Base-by-base conservation (phyloP, 2,797 vertebrate species). In the Stomatorhinus walkeri region DNA sequence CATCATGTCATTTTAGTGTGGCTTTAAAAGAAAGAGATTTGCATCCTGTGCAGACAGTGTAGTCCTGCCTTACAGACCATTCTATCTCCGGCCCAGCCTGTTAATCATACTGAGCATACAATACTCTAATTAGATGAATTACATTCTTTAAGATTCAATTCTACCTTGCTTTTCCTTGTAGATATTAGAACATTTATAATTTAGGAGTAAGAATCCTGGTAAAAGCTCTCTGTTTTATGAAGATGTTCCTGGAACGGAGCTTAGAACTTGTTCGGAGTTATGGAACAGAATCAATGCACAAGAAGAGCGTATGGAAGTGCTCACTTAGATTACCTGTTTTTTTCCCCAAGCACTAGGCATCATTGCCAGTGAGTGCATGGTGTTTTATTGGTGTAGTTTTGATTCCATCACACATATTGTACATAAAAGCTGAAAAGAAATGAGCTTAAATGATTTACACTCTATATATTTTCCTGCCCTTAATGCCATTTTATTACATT, bases 161-260 rank as follows among this genome's bases (percentile, higher is more conserved):
- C 61, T 24, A 64, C 3, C 87, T 51, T 72, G 22, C 46, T 40
- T 6, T 68, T 49, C 46, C 16, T 76, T 49, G 43, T 76, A 76
- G 87, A 76, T 88, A 88, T 88, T 88, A 76, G n/a, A 72, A 24
- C 59, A 88, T 49, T 12, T 52, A 88, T 79, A 72, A 88, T 88
- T 88, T 76, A 88, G 8, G n/a, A 51, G 48, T 14, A 76, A 72
- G 10, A 76, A 10, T 76, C 72, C 36, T n/a, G 3, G 64, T 79
- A 36, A 36, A 40, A 43, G 72, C 72, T 79, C 14, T 40, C 8
- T 19, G 36, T 79, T 24, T 79, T 79, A 79, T 79, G 32, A 79
- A 79, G 72, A 79, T 19, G 36, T 36, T 19, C 24, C 72, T 12
- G 43, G 9, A 85, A n/a, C 51, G 46, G 12, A 19, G 22, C n/a